Conservation (phyloP, 2,888 invertebrate species). For the Apodemia duryi region DNA sequence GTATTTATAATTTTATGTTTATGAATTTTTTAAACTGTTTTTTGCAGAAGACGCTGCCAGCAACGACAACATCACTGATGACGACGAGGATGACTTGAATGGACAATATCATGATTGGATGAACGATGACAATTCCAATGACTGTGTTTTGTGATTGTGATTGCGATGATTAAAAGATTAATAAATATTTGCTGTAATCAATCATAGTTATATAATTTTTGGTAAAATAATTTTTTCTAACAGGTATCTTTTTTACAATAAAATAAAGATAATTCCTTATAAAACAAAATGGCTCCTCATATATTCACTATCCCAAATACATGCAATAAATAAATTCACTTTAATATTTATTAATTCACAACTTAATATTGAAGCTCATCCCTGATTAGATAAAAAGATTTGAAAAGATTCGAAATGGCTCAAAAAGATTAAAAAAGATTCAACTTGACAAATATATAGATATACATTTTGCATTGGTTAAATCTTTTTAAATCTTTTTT, state of each 20-base stretch:
- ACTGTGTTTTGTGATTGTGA: background rate
- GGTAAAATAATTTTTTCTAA: background rate
- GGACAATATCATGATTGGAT: background rate
- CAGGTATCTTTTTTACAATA: background rate
- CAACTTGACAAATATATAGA: no score
- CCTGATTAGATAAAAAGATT: no score
- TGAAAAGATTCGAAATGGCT: no score
- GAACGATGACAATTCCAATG: background rate
- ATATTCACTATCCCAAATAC: background rate
- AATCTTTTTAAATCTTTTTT: no score
- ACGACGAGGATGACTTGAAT: background rate
- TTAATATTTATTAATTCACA: background rate
- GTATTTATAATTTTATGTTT: background rate
- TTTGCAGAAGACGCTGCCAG: conserved; percentile 2
- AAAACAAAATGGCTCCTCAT: background rate
- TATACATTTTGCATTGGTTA: no score
- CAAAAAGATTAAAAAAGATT: no score
- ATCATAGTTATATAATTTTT: background rate
- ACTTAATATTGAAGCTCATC: background rate
- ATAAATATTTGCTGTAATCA: background rate
- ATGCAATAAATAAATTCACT: background rate
- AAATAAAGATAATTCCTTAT: background rate
- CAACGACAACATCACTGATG: background rate
- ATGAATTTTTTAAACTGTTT: background rate
- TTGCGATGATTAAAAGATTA: background rate